Base-by-base conservation (phyloP, 2,797 vertebrate species). In the Nyctibius grandis region DNA sequence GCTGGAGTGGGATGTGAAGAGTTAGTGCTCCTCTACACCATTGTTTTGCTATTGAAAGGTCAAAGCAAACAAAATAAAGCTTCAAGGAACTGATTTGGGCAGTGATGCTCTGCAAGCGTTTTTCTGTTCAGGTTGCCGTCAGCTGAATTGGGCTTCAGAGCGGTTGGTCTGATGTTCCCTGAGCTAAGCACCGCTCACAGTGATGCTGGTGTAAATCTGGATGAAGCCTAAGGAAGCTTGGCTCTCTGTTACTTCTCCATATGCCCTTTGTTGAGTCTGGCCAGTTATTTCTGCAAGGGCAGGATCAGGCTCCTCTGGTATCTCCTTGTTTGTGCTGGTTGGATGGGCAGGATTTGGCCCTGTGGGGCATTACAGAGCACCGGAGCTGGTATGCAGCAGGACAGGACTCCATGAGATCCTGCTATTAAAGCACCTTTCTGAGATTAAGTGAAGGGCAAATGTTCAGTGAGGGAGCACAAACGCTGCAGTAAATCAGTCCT, bases 381-480 rank as follows among this genome's bases (percentile, higher is more conserved):
- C 0, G 6, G 18, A 51, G 33, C 15, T 16, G 74, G 1, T 23
- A 13, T 2, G 1, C 7, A 16, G 47, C 53, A n/a, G 68, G 50
- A 57, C 28, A 19, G 57, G 38, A 15, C 57, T 48, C 2, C 31
- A 54, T 33, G 53, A 0, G 19, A 11, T 45, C 63, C 31, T 38
- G 5, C 5, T 36, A 28, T 23, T 76, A 47, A 61, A 80, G 38
- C 17, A 33, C 9, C 18, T 84, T 75, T 79, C 57, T 70, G 25
- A 67, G 53, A 31, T 12, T 4, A 44, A 54, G 29, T 0, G 0
- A 7, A 15, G 5, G 42, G 15, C 4, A n/a, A 33, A 11, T 0
- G 4, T 44, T 86, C 45, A 20, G 2, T 3, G 50, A 42, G 40
- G 56, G 53, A 60, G 40, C 9, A 42, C 10, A 9, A 31, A 5